A percentile compares a stretch with the other conserved stretches of the same genome.
These are phyloP conservation scores for Ramphastos sulfuratus DNA, from an alignment of 2,113 vertebrate genomes.

Conservation along the genomic window DNA sequence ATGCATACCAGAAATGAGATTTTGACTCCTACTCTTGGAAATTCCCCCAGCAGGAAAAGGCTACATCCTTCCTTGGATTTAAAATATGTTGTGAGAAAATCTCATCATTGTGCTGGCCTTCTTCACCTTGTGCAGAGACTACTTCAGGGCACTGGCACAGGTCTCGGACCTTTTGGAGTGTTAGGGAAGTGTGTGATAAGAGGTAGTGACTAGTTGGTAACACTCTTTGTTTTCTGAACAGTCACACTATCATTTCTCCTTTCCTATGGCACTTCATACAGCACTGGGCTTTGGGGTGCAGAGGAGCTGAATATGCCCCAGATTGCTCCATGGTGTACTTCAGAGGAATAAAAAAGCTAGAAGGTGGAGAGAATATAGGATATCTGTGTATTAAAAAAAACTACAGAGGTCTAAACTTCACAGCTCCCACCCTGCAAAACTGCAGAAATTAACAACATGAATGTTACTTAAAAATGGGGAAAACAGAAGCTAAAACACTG, in stretches of 20 bases:
- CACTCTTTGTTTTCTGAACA: neutral
- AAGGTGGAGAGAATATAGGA: neutral
- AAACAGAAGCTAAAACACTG: neutral
- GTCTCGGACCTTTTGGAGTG: neutral
- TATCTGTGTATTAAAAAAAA: too few species aligned
- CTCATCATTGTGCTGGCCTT: neutral
- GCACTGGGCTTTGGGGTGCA: neutral
- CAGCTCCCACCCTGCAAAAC: accelerated
- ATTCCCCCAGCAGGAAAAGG: slow-evolving; percentile 22
- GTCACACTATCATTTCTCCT: neutral
- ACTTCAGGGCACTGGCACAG: neutral
- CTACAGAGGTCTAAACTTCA: neutral
- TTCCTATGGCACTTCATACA: neutral
- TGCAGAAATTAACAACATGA: neutral
- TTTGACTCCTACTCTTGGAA: slow-evolving; percentile 2
- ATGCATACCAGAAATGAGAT: neutral
- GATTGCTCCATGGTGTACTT: neutral
- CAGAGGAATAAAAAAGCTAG: neutral
- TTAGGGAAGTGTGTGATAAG: neutral
- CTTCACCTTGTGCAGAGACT: neutral
- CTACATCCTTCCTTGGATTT: slow-evolving; percentile 53
- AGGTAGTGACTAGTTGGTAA: neutral
- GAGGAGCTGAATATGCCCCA: neutral
- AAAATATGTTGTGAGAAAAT: slow-evolving; percentile 39
- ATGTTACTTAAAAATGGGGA: neutral